Conservation (phyloP, 2,113 vertebrate genomes). For the Antennarius striatus region DNA sequence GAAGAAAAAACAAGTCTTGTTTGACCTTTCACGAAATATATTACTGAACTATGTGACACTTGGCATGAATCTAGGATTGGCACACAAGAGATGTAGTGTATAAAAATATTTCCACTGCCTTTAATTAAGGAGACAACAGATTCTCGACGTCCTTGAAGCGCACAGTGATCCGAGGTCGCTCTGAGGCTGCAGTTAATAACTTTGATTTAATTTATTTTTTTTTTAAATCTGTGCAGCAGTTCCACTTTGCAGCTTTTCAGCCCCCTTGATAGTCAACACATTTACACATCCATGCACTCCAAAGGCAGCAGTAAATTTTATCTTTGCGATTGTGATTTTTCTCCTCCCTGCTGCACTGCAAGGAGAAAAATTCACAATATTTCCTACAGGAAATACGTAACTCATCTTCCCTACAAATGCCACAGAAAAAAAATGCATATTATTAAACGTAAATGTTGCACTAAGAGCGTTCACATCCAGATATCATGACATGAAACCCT, state of each 20-base stretch:
- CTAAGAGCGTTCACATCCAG: slow-evolving; percentile 5
- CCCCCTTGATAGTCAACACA: neutral
- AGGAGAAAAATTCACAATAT: no score
- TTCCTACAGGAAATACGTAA: no score
- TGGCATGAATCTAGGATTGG: neutral
- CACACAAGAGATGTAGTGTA: neutral
- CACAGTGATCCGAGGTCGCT: slow-evolving; percentile 34
- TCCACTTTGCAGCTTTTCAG: neutral
- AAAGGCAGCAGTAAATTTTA: neutral
- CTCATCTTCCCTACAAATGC: no score
- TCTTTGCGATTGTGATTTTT: no score
- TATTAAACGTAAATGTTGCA: neutral
- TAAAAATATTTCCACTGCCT: slow-evolving; percentile 12
- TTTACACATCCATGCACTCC: neutral
- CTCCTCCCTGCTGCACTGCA: no score
- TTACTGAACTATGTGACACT: neutral
- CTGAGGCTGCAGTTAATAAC: slow-evolving; percentile 14
- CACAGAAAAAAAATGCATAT: no score
- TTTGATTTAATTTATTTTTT: neutral
- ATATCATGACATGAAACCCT: slow-evolving; percentile 48
- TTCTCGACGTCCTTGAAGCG: slow-evolving; percentile 25
- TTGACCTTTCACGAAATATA: neutral
- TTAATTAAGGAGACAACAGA: slow-evolving; percentile 8
- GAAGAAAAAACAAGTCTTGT: no score
- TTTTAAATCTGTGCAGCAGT: neutral